Conservation (phyloP, 23 tunicate genomes). For the Phallusia fumigata region DNA sequence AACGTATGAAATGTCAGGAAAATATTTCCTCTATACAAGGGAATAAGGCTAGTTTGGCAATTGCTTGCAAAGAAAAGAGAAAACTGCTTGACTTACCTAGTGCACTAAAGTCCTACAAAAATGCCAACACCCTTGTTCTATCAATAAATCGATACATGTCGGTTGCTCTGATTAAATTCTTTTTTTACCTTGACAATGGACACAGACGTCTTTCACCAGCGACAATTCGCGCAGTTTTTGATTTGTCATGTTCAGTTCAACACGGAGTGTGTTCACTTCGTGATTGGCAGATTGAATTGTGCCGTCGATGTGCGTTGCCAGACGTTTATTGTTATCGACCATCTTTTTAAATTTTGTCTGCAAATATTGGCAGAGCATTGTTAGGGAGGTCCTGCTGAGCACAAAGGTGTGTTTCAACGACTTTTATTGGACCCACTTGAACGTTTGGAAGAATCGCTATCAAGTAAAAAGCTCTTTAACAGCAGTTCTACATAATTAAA, state of each 20-base stretch:
- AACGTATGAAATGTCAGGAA: too few species aligned
- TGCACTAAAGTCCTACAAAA: too few species aligned
- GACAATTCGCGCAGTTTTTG: conserved; percentile 67
- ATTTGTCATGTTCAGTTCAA: conserved; percentile 72
- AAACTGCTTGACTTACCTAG: too few species aligned
- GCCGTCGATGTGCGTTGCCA: conserved; percentile 74
- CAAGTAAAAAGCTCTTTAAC: too few species aligned
- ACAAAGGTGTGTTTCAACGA: conserved; percentile 1
- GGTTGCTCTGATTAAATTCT: too few species aligned
- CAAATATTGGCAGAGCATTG: background rate
- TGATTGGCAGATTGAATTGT: conserved; percentile 85
- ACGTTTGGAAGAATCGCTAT: too few species aligned
- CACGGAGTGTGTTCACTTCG: conserved; percentile 65
- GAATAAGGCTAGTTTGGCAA: too few species aligned
- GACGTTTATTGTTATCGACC: conserved; percentile 74
- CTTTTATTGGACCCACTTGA: too few species aligned
- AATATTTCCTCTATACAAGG: too few species aligned
- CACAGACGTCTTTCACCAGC: conserved; percentile 39
- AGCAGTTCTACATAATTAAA: background rate
- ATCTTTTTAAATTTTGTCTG: conserved; percentile 82
- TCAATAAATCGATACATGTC: too few species aligned
- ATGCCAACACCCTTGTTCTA: too few species aligned
- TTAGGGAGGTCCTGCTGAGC: background rate
- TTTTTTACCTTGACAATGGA: conserved; percentile 46
- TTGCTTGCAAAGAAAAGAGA: too few species aligned